Evolutionary conservation across 2,888 invertebrate species (phyloP), one percentile per base, ranked within the genome.

Genomic region (Erebia epiphron): DNA sequence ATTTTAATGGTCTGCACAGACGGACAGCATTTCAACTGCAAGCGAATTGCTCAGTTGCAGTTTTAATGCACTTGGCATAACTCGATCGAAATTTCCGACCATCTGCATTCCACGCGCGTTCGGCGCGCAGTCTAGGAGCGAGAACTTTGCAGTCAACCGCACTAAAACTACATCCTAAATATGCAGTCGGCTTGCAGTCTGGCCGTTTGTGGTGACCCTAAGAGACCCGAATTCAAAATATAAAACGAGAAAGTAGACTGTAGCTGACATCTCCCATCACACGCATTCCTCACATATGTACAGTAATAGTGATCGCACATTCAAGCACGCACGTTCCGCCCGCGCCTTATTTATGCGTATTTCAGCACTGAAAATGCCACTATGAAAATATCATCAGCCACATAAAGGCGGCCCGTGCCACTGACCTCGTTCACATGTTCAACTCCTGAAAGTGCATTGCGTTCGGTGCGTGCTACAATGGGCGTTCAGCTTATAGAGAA

Each of bases 401-500:
- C 43, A 43, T 43, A 43, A 10, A 43, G 43, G 43, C 3, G 1
- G 26, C 26, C 26, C 3, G 26, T 26, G 26, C 26, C 3, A 3
- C 26, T 26, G 26, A 26, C 26, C 26, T 54, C 16, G 16, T 54
- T 54, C 10, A 10, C 54, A 54, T 54, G 18, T 16, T 16, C 54
- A 54, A 1, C 26, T 26, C 54, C 52, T 16, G 52, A 10, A 16
- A 2, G 10, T 16, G 52, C 52, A 8, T 1, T 9, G 16, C 16
- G 52, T 52, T 16, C 14, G 11, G 60, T 43, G 11, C 16, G 60
- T 11, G 5, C 11, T 10, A 43, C 16, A 43, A 16, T 35, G 60
- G 43, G 60, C 60, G 60, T 5, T 43, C 62, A 62, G 62, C 18
- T 75, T 70, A 73, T 79, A 78, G 83, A 82, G 78, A 80, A 85